Evolutionary conservation across 1,140 invertebrate genomes (phyloP).

Genomic region (Vanessa tameamea): DNA sequence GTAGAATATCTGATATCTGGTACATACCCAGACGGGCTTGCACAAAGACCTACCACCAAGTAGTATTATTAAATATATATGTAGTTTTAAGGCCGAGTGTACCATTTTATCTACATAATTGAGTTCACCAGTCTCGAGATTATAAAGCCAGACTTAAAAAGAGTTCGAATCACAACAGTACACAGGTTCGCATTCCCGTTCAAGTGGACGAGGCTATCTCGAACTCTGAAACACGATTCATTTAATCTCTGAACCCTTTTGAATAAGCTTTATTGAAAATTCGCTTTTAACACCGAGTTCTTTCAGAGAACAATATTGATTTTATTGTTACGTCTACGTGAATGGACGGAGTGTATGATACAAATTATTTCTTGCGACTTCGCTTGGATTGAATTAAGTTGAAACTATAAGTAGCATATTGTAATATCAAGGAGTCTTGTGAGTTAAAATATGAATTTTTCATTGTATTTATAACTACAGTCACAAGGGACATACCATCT

Average conservation of each 20-base stretch:
- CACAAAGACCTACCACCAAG: too few relatives aligned
- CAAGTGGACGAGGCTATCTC: constrained; percentile 11
- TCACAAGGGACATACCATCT: too few relatives aligned
- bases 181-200: constrained; percentile 9
- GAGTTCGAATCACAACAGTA: constrained; percentile 12
- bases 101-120: constrained; percentile 2
- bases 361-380: neutral
- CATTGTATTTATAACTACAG: too few relatives aligned
- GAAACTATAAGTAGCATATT: too few relatives aligned
- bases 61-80: too few relatives aligned
- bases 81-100: too few relatives aligned
- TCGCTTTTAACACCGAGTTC: constrained; percentile 11
- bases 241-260: constrained; percentile 27
- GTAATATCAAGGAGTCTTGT: too few relatives aligned
- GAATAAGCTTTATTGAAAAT: constrained; percentile 26
- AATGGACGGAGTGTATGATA: neutral
- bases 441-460: too few relatives aligned
- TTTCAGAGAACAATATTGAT: constrained; percentile 1
- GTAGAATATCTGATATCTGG: too few relatives aligned
- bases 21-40: too few relatives aligned
- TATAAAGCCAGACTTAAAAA: constrained; percentile 1
- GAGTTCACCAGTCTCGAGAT: constrained; percentile 8
- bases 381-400: neutral
- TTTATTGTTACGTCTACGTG: neutral
- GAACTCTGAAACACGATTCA: constrained; percentile 21